phyloP scores from a whole-genome alignment of 2,888 invertebrate genomes.

The Tromatobia lineatoria region DNA sequence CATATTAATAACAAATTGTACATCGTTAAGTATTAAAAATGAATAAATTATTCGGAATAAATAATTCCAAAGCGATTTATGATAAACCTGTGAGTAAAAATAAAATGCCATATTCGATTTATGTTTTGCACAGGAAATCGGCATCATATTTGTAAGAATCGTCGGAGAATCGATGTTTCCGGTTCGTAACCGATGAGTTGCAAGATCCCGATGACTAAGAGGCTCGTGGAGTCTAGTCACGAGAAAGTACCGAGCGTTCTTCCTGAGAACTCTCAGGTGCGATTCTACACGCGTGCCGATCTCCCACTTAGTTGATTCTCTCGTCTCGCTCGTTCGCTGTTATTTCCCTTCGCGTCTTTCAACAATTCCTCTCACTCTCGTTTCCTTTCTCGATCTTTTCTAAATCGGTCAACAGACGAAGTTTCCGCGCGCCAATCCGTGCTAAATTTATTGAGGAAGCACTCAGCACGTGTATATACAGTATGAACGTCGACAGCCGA shows the following conservation, averaged over 20 bases:
- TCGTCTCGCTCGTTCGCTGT: not conserved
- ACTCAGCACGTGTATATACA: not conserved
- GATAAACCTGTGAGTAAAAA: not conserved
- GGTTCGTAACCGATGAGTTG: constrained; percentile 39
- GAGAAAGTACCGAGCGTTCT: constrained; percentile 39
- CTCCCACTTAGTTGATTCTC: constrained; percentile 32
- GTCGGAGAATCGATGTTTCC: constrained; percentile 9
- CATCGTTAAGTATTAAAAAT: not conserved
- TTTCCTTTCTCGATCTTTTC: constrained; percentile 45
- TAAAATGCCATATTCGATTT: not conserved
- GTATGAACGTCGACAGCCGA: constrained; percentile 22
- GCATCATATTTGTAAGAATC: not conserved
- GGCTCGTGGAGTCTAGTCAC: constrained; percentile 18
- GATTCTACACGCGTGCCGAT: constrained; percentile 59
- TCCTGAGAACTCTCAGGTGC: constrained; percentile 52
- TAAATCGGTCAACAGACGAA: constrained; percentile 59
- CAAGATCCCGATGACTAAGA: constrained; percentile 51
- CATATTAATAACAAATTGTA: not conserved
- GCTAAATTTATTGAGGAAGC: constrained; percentile 60
- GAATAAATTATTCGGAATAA: not conserved
- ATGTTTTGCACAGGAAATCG: not conserved
- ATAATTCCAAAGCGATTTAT: not conserved
- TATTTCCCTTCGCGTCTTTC: constrained; percentile 19
- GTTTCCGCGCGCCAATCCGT: constrained; percentile 53
- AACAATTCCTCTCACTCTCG: constrained; percentile 39